Conservation (phyloP, 2,888 invertebrate genomes). For the Lasioglossum calceatum region DNA sequence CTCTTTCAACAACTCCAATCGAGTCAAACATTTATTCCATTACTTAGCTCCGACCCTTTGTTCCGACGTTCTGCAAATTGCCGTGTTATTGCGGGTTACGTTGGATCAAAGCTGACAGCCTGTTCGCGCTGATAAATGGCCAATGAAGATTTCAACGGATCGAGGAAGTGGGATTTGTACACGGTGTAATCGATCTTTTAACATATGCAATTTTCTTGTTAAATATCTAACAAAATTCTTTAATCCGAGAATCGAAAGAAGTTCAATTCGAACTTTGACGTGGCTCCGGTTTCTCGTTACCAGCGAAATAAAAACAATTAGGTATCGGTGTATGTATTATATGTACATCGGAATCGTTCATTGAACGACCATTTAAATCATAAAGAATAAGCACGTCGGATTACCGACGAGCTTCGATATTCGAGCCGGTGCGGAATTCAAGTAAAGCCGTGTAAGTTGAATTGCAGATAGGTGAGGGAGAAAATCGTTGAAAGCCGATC, state of each 20-base stretch:
- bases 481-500: conserved; percentile 29
- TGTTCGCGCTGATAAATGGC: not conserved
- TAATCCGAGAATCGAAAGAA: too few relatives aligned
- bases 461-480: conserved; percentile 36
- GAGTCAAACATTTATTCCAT: not conserved
- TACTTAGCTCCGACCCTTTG: not conserved
- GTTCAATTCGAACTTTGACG: too few relatives aligned
- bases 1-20: not conserved
- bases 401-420: conserved; percentile 26
- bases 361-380: conserved; percentile 21
- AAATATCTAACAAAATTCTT: too few relatives aligned
- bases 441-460: conserved; percentile 48
- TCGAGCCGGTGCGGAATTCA: conserved; percentile 28
- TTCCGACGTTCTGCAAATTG: not conserved
- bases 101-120: not conserved
- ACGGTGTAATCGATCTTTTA: not conserved
- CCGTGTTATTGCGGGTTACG: not conserved
- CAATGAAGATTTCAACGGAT: not conserved
- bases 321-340: too few relatives aligned
- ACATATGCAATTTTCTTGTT: not conserved
- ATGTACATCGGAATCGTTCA: not conserved
- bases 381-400: conserved; percentile 28
- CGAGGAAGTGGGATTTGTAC: not conserved
- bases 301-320: too few relatives aligned
- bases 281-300: too few relatives aligned